Base-by-base conservation (phyloP, 64 coral and sea anemone genomes). In the Orbicella faveolata region DNA sequence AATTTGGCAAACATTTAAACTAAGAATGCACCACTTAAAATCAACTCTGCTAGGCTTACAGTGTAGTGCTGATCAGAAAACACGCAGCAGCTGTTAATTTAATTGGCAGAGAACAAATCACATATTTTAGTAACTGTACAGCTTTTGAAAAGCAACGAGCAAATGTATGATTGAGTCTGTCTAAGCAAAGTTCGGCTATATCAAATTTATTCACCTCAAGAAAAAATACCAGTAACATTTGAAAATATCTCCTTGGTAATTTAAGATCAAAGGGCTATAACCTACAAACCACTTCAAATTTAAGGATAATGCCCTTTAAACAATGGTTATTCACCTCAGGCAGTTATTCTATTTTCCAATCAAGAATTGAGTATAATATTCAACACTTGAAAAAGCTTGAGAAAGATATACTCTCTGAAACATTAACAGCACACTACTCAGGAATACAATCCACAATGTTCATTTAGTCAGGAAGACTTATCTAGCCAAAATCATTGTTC, bases 151-250 rank as follows among this genome's bases (percentile, higher is more conserved):
- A 11, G 67, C 10, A 23, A 70, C 9, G 7, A 70, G 67, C 4
- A 6, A 23, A 21, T 6, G 6, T 2, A 70, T 70, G 30, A 30
- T 30, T 30, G 21, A 70, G 9, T 70, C 67, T n/a, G 25, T 70
- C 21, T 4, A 70, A 78, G 41, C 37, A 52, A 44, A 10, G 20
- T 78, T 23, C n/a, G 37, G 39, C 36, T 70, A 1, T 10, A 70
- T 6, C 67, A 70, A 78, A 78, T 78, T 48, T 78, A 78, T 78
- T 78, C 41, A 48, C 41, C 75, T 51, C 75, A 52, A 23, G 17
- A 52, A 23, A 18, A 78, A 78, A 78, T 52, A 78, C 75, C 44
- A 78, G 37, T 23, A 78, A 78, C 0, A 6, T 23, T 9, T 9
- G 18, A 51, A 44, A 23, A 78, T 15, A 78, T 78, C 75, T 78